phyloP scores from a whole-genome alignment of 2,113 vertebrate species.

The human (Homo sapiens) region GRCh38 chr17:49956501-49957000 shows the following conservation, averaged over 20 bases:
- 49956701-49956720: background rate
- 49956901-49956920: background rate
- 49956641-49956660: background rate
- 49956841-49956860: background rate
- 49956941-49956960: background rate
- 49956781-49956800: background rate
- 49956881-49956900: constrained; percentile 37
- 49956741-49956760: background rate
- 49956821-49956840: background rate
- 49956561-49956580: background rate
- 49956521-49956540: background rate
- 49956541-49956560: background rate
- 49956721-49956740: background rate
- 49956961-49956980: constrained; percentile 42
- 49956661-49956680: background rate
- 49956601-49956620: background rate
- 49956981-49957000: background rate
- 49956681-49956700: background rate
- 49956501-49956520: background rate
- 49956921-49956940: background rate
- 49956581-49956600: background rate
- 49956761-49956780: background rate
- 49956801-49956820: background rate
- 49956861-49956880: background rate
- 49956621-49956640: background rate